phyloP scores from a whole-genome alignment of 2,888 invertebrate genomes.

The Dinocampus coccinellae region DNA sequence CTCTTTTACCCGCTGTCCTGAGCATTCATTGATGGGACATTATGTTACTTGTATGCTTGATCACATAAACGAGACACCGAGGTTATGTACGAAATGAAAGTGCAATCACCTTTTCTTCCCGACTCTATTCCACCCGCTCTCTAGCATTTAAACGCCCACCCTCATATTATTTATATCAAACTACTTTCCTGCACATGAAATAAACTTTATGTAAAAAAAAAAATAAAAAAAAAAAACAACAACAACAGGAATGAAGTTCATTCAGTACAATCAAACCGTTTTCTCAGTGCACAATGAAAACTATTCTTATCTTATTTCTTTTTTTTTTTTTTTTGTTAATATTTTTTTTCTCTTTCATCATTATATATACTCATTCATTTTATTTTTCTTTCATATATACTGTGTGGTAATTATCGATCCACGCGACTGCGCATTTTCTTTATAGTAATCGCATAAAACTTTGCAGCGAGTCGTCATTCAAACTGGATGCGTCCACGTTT shows the following conservation, averaged over 20 bases:
- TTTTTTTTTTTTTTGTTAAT: too few relatives aligned
- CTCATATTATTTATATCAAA: conserved; percentile 2
- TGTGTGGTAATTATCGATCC: conserved; percentile 1
- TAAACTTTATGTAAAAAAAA: background rate
- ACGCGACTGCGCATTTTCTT: background rate
- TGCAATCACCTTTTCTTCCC: conserved; percentile 18
- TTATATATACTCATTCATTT: too few relatives aligned
- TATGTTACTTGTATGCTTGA: conserved; percentile 55
- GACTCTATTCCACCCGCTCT: background rate
- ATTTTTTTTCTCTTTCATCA: too few relatives aligned
- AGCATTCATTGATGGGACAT: conserved; percentile 53
- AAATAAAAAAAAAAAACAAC: background rate
- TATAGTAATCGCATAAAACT: conserved; percentile 1
- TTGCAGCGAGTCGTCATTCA: background rate
- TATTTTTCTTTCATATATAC: background rate
- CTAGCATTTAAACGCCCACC: conserved; percentile 3
- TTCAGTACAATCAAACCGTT: background rate
- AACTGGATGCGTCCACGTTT: conserved; percentile 5
- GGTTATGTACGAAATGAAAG: conserved; percentile 30
- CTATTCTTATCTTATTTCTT: too few relatives aligned
- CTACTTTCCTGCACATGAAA: background rate
- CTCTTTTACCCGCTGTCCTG: background rate
- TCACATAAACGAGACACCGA: conserved; percentile 61
- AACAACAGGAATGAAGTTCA: too few relatives aligned
- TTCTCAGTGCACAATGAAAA: background rate